These are phyloP conservation scores for Diplazon laetatorius DNA, from an alignment of 2,888 invertebrate genomes.

Conservation along the genomic window DNA sequence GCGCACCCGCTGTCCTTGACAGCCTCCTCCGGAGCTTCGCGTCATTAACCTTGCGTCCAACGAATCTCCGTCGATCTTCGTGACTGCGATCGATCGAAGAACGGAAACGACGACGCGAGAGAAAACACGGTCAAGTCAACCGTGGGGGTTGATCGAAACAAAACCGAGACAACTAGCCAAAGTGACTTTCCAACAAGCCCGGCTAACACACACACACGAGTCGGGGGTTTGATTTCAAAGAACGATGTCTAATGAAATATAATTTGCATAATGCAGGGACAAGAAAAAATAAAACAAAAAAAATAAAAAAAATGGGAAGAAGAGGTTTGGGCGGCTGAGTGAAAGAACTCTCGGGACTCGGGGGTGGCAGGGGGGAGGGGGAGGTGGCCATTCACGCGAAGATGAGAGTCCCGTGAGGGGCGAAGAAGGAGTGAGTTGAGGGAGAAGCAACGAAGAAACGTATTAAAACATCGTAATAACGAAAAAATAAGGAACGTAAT, in stretches of 20 bases:
- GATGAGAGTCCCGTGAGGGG: conserved; percentile 14
- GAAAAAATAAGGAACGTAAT: conserved; percentile 67
- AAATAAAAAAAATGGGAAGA: conserved; percentile 44
- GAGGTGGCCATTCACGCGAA: conserved; percentile 54
- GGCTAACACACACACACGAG: conserved; percentile 36
- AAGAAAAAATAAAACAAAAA: no score
- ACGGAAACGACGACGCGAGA: conserved; percentile 11
- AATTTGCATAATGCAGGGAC: conserved; percentile 68
- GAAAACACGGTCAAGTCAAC: no score
- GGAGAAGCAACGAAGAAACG: conserved; percentile 49
- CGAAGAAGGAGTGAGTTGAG: conserved; percentile 22
- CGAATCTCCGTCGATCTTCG: background rate
- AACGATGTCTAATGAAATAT: conserved; percentile 67
- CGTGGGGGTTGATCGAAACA: background rate
- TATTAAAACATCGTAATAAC: conserved; percentile 73
- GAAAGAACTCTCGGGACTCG: conserved; percentile 5
- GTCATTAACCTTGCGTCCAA: conserved; percentile 8
- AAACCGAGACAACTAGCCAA: background rate
- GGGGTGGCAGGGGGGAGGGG: conserved; percentile 41
- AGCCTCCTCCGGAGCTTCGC: conserved; percentile 3
- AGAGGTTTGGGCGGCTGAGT: conserved; percentile 30
- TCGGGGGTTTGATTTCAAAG: conserved; percentile 51
- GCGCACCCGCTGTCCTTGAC: conserved; percentile 43
- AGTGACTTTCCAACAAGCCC: background rate
- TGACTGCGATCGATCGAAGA: background rate